Percentiles rank a stretch among this genome's conserved stretches.
These are phyloP conservation scores for Camponotus floridanus DNA, from an alignment of 1,140 invertebrate species.

Conservation along the genomic window DNA sequence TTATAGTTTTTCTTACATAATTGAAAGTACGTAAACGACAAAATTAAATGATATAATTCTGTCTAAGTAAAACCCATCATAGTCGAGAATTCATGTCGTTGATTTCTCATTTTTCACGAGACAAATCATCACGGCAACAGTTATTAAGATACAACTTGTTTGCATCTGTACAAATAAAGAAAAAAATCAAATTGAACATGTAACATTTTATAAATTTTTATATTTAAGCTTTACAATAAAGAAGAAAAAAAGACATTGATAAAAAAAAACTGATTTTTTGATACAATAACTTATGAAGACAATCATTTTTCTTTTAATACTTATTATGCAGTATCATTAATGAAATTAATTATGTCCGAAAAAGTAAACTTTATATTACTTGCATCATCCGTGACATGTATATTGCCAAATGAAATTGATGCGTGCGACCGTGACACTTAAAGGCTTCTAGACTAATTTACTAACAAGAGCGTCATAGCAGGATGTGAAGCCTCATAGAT, in stretches of 20 bases:
- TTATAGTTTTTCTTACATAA: not conserved
- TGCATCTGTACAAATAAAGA: conserved; percentile 20
- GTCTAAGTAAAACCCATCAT: not conserved
- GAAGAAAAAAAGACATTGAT: not conserved
- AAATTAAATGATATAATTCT: too few relatives aligned
- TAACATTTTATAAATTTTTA: not conserved
- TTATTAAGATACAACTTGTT: not conserved
- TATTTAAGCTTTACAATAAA: not conserved
- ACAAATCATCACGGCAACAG: not conserved
- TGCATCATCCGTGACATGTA: conserved; percentile 18
- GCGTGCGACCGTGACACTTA: conserved; percentile 26
- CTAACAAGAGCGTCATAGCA: conserved; percentile 52
- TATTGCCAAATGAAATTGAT: conserved; percentile 47
- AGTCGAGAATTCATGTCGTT: not conserved
- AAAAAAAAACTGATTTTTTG: not conserved
- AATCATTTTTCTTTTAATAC: conserved; percentile 1
- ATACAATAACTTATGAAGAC: too few relatives aligned
- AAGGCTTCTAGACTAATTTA: conserved; percentile 43
- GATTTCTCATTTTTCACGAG: not conserved
- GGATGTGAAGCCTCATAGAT: conserved; percentile 65
- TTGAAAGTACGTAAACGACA: too few relatives aligned
- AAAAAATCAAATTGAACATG: not conserved
- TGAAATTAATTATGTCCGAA: not conserved
- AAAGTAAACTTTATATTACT: not conserved
- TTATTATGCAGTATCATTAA: not conserved